Conservation (phyloP, 2,797 vertebrate genomes). For the Argentina silus region DNA sequence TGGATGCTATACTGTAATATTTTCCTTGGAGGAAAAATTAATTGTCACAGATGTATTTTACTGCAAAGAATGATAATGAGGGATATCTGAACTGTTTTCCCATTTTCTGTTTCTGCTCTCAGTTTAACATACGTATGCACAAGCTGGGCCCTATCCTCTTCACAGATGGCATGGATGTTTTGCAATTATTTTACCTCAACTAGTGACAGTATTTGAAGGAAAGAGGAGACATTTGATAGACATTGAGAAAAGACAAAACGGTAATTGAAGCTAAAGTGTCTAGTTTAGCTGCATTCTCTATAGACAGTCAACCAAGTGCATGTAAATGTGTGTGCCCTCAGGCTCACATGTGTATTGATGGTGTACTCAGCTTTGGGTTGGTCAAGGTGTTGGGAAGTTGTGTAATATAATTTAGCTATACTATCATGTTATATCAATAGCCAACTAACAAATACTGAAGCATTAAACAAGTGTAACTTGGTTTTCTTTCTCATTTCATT, state of each 20-base stretch:
- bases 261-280: slow-evolving; percentile 28
- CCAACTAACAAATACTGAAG: slow-evolving; percentile 75
- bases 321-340: slow-evolving; percentile 21
- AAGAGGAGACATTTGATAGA: slow-evolving; percentile 38
- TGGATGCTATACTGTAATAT: background rate
- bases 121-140: slow-evolving; percentile 54
- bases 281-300: too few species aligned
- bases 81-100: slow-evolving; percentile 36
- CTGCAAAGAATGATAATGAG: background rate
- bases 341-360: slow-evolving; percentile 48
- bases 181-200: slow-evolving; percentile 59
- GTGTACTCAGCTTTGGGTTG: slow-evolving; percentile 48
- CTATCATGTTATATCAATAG: slow-evolving; percentile 66
- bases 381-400: slow-evolving; percentile 49
- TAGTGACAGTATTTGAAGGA: slow-evolving; percentile 61
- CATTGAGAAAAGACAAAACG: slow-evolving; percentile 29
- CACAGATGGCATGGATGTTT: slow-evolving; percentile 41
- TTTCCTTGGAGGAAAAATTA: background rate
- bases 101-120: slow-evolving; percentile 43
- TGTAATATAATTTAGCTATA: slow-evolving; percentile 70
- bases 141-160: slow-evolving; percentile 37
- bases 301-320: slow-evolving; percentile 2
- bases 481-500: slow-evolving; percentile 61
- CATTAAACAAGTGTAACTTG: slow-evolving; percentile 60
- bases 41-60: background rate